Evolutionary conservation across 1,140 invertebrate genomes (phyloP), one percentile per base, ranked within the genome.

Genomic region (Globodera rostochiensis): DNA sequence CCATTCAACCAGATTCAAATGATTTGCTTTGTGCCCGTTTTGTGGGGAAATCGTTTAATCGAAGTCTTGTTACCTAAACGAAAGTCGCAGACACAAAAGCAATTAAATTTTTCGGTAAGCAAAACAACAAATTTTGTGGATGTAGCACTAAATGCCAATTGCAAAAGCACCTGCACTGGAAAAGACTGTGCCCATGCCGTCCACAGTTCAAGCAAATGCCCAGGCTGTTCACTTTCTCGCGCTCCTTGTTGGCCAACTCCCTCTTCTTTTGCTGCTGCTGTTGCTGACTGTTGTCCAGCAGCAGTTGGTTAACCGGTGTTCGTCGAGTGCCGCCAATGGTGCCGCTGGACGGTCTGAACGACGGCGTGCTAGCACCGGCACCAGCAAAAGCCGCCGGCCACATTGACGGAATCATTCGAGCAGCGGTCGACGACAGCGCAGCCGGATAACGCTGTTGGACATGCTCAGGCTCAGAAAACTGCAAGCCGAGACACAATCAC

Each of bases 171-270:
- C 69, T 71, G 69, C 69, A 71, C 25, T 71, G 69, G 69, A 71
- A 71, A 36, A 45, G 69, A 19, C 19, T 69, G 64, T 78, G 77
- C 8, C 77, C 77, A 45, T 64, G 70, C 13, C 77, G 21, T 0
- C 77, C 77, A 21, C 77, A 78, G 70, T 78, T 78, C 9, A 78
- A 70, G 5, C 77, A 78, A 78, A 78, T 66, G 49, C 77, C 77
- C 8, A 19, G 19, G 13, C 49, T 19, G 49, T 19, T 25, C 19
- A 69, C 60, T 69, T 69, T 64, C 0, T 78, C 77, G 11, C 45
- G 21, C n/a, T 47, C n/a, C 6, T 69, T 77, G 25, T 2, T 78
- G 9, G 25, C 47, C 46, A 46, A 0, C 1, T 36, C 25, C 9
- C 11, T 11, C 25, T 71, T 71, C 46, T 71, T 19, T 6, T 19